phyloP scores from a whole-genome alignment of 2,888 invertebrate species.

The Scaptomyza reducta region DNA sequence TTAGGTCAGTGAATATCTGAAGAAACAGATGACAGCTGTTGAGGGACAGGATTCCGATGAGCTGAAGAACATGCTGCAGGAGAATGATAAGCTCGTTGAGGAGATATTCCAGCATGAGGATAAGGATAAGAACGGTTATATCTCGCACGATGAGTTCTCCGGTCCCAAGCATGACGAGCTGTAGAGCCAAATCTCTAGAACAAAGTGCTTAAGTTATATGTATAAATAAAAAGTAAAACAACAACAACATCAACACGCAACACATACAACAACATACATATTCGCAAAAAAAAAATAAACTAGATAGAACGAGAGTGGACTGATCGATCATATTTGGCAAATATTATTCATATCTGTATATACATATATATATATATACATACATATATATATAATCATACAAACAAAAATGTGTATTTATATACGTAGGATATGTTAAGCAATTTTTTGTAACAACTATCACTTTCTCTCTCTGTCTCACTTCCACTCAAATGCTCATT shows the following conservation, averaged over 20 bases:
- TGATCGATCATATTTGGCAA: conserved; percentile 43
- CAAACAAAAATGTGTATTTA: conserved; percentile 31
- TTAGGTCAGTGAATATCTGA: conserved; percentile 95
- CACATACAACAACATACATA: conserved; percentile 34
- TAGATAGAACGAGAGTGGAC: conserved; percentile 43
- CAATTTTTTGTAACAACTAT: conserved; percentile 11
- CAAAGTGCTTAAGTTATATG: conserved; percentile 69
- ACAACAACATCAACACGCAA: conserved; percentile 21
- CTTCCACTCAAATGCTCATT: conserved; percentile 19
- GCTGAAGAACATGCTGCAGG: conserved; percentile 92
- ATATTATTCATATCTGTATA: conserved; percentile 63
- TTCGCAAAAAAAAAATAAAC: conserved; percentile 28
- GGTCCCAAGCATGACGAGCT: conserved; percentile 99
- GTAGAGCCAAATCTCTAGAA: conserved; percentile 84
- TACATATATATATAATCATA: conserved; percentile 27
- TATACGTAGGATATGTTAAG: conserved; percentile 40
- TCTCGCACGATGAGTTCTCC: conserved; percentile 97
- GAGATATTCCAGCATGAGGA: conserved; percentile 99
- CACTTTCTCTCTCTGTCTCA: not conserved
- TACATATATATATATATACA: conserved; percentile 39
- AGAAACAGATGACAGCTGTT: conserved; percentile 94
- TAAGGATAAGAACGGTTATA: conserved; percentile 97
- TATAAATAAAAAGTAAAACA: conserved; percentile 41
- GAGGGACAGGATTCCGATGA: conserved; percentile 91
- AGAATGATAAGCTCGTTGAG: conserved; percentile 96